These are phyloP conservation scores for Norana najaformis DNA, from an alignment of 2,888 invertebrate species.

Conservation along the genomic window DNA sequence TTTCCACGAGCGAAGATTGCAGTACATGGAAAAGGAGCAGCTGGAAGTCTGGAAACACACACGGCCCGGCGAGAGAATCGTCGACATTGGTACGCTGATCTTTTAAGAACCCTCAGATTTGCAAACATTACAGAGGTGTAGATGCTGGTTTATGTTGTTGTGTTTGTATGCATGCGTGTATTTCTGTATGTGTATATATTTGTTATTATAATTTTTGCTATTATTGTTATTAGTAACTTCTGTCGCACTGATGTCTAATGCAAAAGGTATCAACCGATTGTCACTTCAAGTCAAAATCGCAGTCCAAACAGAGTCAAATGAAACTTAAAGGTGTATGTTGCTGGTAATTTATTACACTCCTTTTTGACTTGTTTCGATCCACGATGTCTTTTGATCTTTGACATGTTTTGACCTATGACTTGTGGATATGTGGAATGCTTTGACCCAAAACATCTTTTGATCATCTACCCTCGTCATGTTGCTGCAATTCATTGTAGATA, in stretches of 20 bases:
- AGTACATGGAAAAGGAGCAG: conserved; percentile 92
- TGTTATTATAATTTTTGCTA: background rate
- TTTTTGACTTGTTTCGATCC: background rate
- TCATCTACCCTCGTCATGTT: conserved; percentile 65
- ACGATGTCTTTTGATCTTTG: background rate
- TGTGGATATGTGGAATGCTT: background rate
- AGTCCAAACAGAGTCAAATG: no score
- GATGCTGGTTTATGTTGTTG: no score
- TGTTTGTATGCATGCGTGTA: no score
- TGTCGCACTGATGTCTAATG: no score
- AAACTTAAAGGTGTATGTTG: no score
- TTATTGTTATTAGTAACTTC: no score
- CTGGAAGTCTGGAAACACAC: conserved; percentile 87
- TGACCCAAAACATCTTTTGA: background rate
- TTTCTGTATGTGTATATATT: no score
- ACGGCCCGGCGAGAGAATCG: conserved; percentile 85
- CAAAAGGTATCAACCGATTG: no score
- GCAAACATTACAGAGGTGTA: no score
- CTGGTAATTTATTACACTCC: background rate
- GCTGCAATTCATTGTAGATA: conserved; percentile 67
- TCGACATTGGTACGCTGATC: conserved; percentile 71
- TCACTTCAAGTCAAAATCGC: no score
- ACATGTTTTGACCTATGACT: no score
- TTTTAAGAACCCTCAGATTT: background rate
- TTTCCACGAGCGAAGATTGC: conserved; percentile 91